Conservation (phyloP, 1,140 invertebrate genomes). For the Pectinophora gossypiella region DNA sequence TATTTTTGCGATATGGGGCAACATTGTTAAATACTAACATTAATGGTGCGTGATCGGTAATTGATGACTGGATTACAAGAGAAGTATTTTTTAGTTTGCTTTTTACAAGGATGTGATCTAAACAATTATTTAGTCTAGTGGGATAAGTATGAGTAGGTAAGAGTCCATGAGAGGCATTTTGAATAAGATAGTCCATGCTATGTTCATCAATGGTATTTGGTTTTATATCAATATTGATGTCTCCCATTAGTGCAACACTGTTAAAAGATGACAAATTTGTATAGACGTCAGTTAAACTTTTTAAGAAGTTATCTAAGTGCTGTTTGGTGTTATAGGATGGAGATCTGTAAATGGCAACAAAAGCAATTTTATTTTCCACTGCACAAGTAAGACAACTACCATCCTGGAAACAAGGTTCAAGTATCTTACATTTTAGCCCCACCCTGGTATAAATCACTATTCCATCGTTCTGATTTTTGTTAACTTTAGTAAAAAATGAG, state of each 20-base stretch:
- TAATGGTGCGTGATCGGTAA: no score
- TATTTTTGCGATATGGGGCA: no score
- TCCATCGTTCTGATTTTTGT: constrained; percentile 22
- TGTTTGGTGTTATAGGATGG: constrained; percentile 12
- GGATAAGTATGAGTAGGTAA: not conserved
- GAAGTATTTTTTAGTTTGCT: not conserved
- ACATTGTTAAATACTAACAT: no score
- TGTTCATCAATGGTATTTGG: not conserved
- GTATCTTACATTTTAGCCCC: constrained; percentile 9
- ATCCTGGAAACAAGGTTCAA: constrained; percentile 16
- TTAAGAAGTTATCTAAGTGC: constrained; percentile 14
- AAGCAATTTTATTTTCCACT: constrained; percentile 8
- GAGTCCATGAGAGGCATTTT: not conserved
- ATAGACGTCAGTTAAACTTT: constrained; percentile 16
- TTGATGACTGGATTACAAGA: no score
- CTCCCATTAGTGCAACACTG: constrained; percentile 20
- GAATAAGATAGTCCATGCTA: not conserved
- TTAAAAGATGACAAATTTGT: constrained; percentile 2
- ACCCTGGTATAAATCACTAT: constrained; percentile 15
- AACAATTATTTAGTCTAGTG: not conserved
- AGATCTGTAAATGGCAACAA: constrained; percentile 21
- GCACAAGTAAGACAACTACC: constrained; percentile 16
- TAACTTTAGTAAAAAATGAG: constrained; percentile 6
- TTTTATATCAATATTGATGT: constrained; percentile 19
- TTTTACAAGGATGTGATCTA: constrained; percentile 5